Evolutionary conservation across 2,888 invertebrate species (phyloP), one percentile per base, ranked within the genome.

Genomic region (Apocheima hispidaria): DNA sequence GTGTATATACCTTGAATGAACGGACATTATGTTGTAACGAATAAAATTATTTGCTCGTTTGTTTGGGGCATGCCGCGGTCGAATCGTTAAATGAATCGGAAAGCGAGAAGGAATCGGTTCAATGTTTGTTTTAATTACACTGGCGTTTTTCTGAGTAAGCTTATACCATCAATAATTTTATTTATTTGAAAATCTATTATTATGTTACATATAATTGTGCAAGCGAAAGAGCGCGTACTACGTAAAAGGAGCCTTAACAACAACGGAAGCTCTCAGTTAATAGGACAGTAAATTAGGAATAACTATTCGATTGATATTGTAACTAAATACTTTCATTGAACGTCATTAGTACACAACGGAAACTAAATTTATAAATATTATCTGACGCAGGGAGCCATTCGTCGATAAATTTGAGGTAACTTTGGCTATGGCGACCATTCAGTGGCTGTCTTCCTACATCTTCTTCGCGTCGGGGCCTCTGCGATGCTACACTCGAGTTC

Each of bases 361-460:
- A n/a, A n/a, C n/a, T n/a, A n/a, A n/a, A n/a, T n/a, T n/a, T 26
- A 26, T 26, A 1, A 26, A 7, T 36, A 36, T 18, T 18, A 6
- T 16, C 4, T 36, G 7, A 9, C 38, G 20, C 71, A 83, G 82
- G 82, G 36, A 51, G 38, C 73, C 72, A 1, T 78, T 75, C 52
- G 66, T 71, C 0, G 64, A 46, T 6, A 69, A 67, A 14, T 60
- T 76, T 23, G 66, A 75, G 4, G 62, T 58, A 1, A 58, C 60
- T 0, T 33, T 84, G 54, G 71, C 73, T 10, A 79, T 83, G 80
- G 77, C 78, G 0, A 79, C 79, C 5, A 73, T 83, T 12, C 85
- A 84, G 51, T 84, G 84, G 85, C 50, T 85, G 54, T 83, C 84
- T 2, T 73, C 81, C 2, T 64, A 82, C 14, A 7, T 83, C 4